Evolutionary conservation across 2,888 invertebrate species (phyloP), one percentile per base, ranked within the genome.

Genomic region (Xestia rhomboidea): DNA sequence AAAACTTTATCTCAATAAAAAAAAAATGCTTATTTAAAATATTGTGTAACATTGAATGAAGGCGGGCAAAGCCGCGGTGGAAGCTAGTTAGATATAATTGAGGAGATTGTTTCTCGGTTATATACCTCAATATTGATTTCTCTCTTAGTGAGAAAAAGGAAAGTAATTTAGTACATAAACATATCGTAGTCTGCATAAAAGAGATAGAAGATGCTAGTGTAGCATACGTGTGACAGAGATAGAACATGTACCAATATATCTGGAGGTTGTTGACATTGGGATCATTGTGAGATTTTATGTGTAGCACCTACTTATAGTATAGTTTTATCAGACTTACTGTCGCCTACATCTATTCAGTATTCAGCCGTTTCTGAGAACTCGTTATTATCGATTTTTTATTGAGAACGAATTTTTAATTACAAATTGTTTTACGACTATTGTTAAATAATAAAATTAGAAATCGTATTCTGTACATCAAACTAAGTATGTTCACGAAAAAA

Each of bases 241-340:
- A n/a, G 46, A 13, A 4, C 18, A 18, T 62, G 15, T 18, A 46
- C 30, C 30, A 51, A 49, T 6, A 63, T 63, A 63, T 64, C 51
- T 49, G 54, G 60, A 30, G 81, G 81, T 80, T 74, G 44, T 80
- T 80, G 68, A 60, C 74, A 80, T 62, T 67, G 24, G 11, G 24
- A n/a, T 30, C 38, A 49, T 41, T 27, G 60, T 54, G 54, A 62
- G 60, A 70, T 69, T 75, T 54, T 67, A 81, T 75, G 69, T 6
- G 30, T 30, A 68, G 30, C 68, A 66, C 27, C n/a, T 60, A 74
- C 27, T 34, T 63, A n/a, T 68, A 57, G 2, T 44, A 24, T 51
- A 44, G 41, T 51, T 44, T 34, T 73, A 46, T 30, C 75, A 81
- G 80, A 80, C 81, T 54, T 0, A n/a, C n/a, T 38, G 81, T 30